These are phyloP conservation scores for Pseudomyrmex dendroicus DNA, from an alignment of 1,140 invertebrate species.

Conservation along the genomic window DNA sequence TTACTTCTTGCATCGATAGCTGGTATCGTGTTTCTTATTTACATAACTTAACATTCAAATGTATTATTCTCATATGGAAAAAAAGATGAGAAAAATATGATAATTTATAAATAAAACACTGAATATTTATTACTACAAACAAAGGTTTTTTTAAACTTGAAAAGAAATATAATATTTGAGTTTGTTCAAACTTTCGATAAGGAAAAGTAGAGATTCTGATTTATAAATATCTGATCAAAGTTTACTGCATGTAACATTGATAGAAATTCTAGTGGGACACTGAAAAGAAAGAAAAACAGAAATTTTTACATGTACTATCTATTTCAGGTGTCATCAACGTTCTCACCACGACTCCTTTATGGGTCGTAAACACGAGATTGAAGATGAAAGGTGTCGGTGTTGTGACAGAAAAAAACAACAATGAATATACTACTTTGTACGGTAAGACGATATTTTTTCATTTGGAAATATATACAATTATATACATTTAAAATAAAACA, in stretches of 20 bases:
- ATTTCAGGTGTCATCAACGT: slow-evolving; percentile 91
- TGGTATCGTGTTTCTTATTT: slow-evolving; percentile 82
- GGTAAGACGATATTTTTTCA: slow-evolving; percentile 80
- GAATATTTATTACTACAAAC: too few species aligned
- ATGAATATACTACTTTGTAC: slow-evolving; percentile 85
- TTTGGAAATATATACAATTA: neutral
- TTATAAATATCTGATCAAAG: neutral
- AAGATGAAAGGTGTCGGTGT: slow-evolving; percentile 88
- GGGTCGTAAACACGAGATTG: slow-evolving; percentile 95
- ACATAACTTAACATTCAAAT: neutral
- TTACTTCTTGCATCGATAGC: slow-evolving; percentile 92
- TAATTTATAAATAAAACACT: neutral
- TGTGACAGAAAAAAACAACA: slow-evolving; percentile 68
- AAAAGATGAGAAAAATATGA: neutral
- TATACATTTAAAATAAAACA: neutral
- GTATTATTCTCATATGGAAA: too few species aligned
- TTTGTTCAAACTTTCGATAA: neutral
- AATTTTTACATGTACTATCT: slow-evolving; percentile 55
- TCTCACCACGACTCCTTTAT: slow-evolving; percentile 93
- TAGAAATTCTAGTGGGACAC: neutral
- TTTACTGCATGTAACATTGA: slow-evolving; percentile 10
- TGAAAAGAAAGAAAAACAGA: neutral
- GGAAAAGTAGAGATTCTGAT: neutral
- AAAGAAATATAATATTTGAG: too few species aligned
- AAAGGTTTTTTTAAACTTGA: too few species aligned